Evolutionary conservation across 2,113 vertebrate species (phyloP), one percentile per base, ranked within the genome.

Genomic region (Thunnus maccoyii): DNA sequence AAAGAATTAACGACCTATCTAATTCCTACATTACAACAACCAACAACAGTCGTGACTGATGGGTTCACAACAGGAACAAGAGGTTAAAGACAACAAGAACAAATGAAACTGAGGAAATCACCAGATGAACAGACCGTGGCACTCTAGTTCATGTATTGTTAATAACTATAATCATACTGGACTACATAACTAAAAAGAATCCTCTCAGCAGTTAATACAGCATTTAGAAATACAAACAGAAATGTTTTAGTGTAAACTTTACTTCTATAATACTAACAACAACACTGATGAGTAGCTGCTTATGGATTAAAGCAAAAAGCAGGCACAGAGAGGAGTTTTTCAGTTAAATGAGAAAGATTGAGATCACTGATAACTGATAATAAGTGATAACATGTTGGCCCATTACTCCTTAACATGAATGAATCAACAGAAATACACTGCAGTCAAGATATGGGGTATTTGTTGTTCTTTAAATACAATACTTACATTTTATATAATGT

Each of bases 381-480:
- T 3, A 30, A 30, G n/a, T 6, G 48, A 41, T 27, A 13, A 30
- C 25, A 52, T 7, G 9, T 22, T 47, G 56, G 6, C 18, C 30
- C 7, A 25, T 16, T 41, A 41, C 50, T 68, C 14, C 32, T 13
- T 13, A 13, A 74, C n/a, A 60, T 12, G 10, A 22, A 15, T 30
- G 47, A 22, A 74, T 13, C 32, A 36, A 36, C 3, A 36, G 32
- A 36, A 7, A 36, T 36, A 36, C 32, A 36, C 32, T 36, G 7
- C 5, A 36, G 32, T n/a, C 55, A 60, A 30, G 22, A n/a, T 32
- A 17, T 22, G 44, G 30, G 13, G 67, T 27, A 15, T 4, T 5
- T 15, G 46, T 20, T 66, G 41, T 54, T 76, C 36, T 55, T 22
- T 50, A 66, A 47, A 48, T 46, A 13, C 10, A 67, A 44, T 55